phyloP scores from a whole-genome alignment of 2,888 invertebrate genomes.

The Andrena haemorrhoa region DNA sequence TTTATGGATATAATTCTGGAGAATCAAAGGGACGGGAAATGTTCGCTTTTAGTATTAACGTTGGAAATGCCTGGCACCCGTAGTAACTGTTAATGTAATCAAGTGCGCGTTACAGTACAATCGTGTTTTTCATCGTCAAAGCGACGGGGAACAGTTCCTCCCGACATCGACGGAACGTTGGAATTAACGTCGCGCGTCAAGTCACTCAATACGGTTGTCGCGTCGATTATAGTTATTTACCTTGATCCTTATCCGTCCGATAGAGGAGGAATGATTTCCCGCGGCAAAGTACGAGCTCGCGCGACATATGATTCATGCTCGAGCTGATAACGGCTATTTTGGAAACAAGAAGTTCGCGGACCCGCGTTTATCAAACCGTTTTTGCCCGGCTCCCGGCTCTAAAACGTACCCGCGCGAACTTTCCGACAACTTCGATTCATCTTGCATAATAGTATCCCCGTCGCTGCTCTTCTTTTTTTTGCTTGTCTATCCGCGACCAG shows the following conservation, averaged over 20 bases:
- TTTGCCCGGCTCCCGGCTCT: neutral
- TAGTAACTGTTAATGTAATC: neutral
- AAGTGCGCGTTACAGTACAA: neutral
- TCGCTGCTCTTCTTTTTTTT: neutral
- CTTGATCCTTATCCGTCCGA: constrained; percentile 18
- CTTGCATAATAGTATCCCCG: constrained; percentile 37
- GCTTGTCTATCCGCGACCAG: neutral
- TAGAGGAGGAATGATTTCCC: constrained; percentile 14
- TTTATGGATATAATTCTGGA: neutral
- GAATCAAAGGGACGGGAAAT: neutral
- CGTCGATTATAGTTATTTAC: constrained; percentile 37
- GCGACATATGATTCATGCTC: constrained; percentile 51
- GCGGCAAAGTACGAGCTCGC: neutral
- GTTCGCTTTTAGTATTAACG: neutral
- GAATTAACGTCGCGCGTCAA: neutral
- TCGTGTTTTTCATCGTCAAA: neutral
- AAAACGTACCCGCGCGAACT: constrained; percentile 21
- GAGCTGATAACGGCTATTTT: constrained; percentile 50
- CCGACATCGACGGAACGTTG: neutral
- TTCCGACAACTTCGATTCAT: constrained; percentile 49
- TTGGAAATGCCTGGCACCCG: neutral
- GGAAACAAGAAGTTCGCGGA: constrained; percentile 48
- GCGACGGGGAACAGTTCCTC: neutral
- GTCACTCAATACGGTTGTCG: neutral
- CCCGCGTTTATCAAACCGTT: constrained; percentile 50